phyloP scores from a whole-genome alignment of 2,888 invertebrate species.

The Creontiades dilutus region DNA sequence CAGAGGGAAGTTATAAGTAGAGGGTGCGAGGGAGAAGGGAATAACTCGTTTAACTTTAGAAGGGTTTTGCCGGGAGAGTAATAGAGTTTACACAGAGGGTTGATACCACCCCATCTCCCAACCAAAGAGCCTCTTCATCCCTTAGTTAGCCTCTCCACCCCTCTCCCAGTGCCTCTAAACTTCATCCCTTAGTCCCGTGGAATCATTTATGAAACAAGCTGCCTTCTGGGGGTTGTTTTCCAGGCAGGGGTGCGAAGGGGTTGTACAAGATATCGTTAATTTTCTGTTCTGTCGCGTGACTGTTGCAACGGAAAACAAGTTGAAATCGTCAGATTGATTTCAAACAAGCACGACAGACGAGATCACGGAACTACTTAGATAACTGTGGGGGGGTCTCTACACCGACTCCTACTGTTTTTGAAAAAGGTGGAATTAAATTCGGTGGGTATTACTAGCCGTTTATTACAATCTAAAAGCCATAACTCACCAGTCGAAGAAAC shows the following conservation, averaged over 20 bases:
- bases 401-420: too few relatives aligned
- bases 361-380: neutral
- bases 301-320: neutral
- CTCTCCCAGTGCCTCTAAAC: neutral
- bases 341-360: slow-evolving; percentile 1
- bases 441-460: too few relatives aligned
- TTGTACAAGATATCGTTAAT: slow-evolving; percentile 15
- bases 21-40: slow-evolving; percentile 29
- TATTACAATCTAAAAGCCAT: too few relatives aligned
- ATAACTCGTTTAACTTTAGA: slow-evolving; percentile 55
- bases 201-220: slow-evolving; percentile 32
- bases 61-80: slow-evolving; percentile 58
- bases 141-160: neutral
- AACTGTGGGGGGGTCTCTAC: too few relatives aligned
- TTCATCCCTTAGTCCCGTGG: slow-evolving; percentile 15
- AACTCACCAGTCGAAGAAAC: too few relatives aligned
- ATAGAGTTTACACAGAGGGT: slow-evolving; percentile 64
- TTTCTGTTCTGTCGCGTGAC: slow-evolving; percentile 8
- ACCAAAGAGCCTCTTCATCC: slow-evolving; percentile 4
- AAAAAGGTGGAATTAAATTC: too few relatives aligned
- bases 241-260: neutral
- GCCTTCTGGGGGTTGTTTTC: neutral
- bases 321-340: neutral
- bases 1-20: slow-evolving; percentile 33
- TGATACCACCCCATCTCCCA: slow-evolving; percentile 45